Percentiles rank a stretch among this genome's conserved stretches.
Evolutionary conservation across 2,797 vertebrate species (phyloP).

Genomic region (Melanotaenia boesemani): DNA sequence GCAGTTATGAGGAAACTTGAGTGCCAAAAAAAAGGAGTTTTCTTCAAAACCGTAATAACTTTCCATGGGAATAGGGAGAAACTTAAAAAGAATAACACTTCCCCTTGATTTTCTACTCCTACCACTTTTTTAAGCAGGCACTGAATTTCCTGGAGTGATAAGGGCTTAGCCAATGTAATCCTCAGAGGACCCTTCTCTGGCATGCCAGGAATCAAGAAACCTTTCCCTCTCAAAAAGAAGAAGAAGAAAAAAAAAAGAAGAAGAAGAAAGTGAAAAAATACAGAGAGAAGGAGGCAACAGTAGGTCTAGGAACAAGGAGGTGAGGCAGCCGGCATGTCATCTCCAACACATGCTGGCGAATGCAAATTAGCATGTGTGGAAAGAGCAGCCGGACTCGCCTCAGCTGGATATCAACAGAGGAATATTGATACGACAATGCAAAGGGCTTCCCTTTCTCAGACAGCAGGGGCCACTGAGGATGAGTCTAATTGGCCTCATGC

Average conservation of each 20-base stretch:
- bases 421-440: slow-evolving; percentile 80
- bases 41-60: slow-evolving; percentile 82
- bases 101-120: slow-evolving; percentile 82
- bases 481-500: slow-evolving; percentile 74
- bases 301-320: slow-evolving; percentile 61
- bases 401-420: slow-evolving; percentile 76
- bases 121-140: slow-evolving; percentile 84
- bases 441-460: slow-evolving; percentile 71
- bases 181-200: slow-evolving; percentile 82
- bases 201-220: slow-evolving; percentile 83
- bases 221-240: slow-evolving; percentile 66
- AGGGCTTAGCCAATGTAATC: slow-evolving; percentile 87
- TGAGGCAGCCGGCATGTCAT: slow-evolving; percentile 64
- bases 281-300: slow-evolving; percentile 57
- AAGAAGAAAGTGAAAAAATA: slow-evolving; percentile 44
- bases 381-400: slow-evolving; percentile 78
- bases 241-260: slow-evolving; percentile 22
- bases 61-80: slow-evolving; percentile 82
- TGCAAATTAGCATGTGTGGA: slow-evolving; percentile 77
- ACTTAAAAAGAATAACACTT: slow-evolving; percentile 84
- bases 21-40: slow-evolving; percentile 79
- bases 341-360: slow-evolving; percentile 69
- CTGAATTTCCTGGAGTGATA: slow-evolving; percentile 87
- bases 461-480: slow-evolving; percentile 63
- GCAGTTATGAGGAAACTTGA: slow-evolving; percentile 76